Evolutionary conservation across 1,140 invertebrate species (phyloP).

Genomic region (Ceratosolen solmsi): DNA sequence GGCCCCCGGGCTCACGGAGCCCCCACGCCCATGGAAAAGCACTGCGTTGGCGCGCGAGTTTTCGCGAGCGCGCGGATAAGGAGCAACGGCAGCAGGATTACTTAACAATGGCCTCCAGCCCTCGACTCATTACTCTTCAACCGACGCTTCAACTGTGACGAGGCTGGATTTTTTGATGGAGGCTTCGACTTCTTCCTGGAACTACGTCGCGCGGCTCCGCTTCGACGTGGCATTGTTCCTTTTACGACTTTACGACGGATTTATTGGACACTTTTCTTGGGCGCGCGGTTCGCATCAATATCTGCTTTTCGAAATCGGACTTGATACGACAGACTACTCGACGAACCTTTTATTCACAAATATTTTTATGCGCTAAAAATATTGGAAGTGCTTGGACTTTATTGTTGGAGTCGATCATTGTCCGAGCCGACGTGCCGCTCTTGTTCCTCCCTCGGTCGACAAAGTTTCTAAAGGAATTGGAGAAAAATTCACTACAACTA

Average conservation of each 20-base stretch:
- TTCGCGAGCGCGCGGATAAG: not conserved
- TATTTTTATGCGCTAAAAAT: not conserved
- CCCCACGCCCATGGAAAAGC: not conserved
- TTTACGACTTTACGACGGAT: constrained; percentile 13
- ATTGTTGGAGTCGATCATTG: not conserved
- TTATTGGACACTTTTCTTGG: not conserved
- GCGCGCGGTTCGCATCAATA: not conserved
- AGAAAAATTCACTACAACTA: not conserved
- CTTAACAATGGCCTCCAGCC: too few species aligned
- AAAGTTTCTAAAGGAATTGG: not conserved
- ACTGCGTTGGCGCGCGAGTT: not conserved
- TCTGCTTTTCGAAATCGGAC: not conserved
- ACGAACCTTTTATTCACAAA: not conserved
- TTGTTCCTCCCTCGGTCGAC: not conserved
- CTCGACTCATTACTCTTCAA: not conserved
- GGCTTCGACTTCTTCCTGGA: not conserved
- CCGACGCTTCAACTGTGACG: not conserved
- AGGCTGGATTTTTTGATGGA: not conserved
- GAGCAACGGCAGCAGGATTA: not conserved
- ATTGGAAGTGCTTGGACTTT: not conserved
- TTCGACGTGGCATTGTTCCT: not conserved
- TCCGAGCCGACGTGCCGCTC: not conserved
- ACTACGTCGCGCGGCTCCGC: not conserved
- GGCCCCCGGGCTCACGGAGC: not conserved
- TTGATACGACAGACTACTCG: not conserved